Evolutionary conservation across 2,113 vertebrate genomes (phyloP).

Genomic region (Rostratula benghalensis): DNA sequence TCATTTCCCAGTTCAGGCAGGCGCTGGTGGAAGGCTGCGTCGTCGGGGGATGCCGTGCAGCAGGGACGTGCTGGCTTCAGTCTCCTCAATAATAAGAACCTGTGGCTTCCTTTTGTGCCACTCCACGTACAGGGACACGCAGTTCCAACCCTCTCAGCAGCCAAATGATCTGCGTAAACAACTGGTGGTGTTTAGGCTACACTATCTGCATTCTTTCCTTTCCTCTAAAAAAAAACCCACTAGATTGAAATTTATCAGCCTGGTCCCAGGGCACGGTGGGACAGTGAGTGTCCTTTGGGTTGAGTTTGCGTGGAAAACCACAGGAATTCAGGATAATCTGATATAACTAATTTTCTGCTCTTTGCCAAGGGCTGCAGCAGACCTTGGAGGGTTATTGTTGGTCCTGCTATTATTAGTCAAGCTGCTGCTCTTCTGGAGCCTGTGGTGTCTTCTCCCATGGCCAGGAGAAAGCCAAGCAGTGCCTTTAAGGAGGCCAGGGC

Average conservation of each 20-base stretch:
- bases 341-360: neutral
- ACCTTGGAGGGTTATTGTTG: neutral
- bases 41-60: neutral
- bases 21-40: neutral
- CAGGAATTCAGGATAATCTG: neutral
- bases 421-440: neutral
- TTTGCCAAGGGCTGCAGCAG: neutral
- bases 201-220: fast-evolving
- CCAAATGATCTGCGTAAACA: neutral
- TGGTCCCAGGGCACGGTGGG: neutral
- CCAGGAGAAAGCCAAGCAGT: neutral
- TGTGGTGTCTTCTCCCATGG: neutral
- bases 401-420: neutral
- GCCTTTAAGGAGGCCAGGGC: neutral
- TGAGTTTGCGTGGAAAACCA: neutral
- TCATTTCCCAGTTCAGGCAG: slow-evolving; percentile 1
- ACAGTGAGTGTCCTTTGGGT: neutral
- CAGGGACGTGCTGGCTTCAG: neutral
- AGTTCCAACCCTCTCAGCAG: neutral
- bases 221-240: neutral
- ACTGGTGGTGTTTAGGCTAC: neutral
- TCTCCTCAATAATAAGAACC: neutral
- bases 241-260: neutral
- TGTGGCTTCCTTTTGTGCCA: neutral
- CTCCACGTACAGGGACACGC: fast-evolving